Evolutionary conservation across 1,140 invertebrate genomes (phyloP), one percentile per base, ranked within the genome.

Genomic region (Diplogasteroides magnus): DNA sequence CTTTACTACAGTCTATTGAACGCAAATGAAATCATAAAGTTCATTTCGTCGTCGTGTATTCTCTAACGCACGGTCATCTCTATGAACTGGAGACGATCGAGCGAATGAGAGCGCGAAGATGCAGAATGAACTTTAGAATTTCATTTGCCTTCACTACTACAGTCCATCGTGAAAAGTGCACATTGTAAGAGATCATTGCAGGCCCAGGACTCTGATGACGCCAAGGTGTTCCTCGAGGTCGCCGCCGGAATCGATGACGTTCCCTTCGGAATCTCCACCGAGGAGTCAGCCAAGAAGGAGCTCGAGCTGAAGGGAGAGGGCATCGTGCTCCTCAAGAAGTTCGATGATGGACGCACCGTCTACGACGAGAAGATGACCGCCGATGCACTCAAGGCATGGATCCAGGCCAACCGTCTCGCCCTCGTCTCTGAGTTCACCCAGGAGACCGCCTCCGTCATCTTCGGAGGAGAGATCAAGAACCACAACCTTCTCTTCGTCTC

Each of bases 381-480:
- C 71, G 88, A 89, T 60, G 83, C 84, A 37, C 82, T 98, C 61
- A 90, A 90, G 83, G 89, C 89, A 76, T 98, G 97, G 87, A 88
- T 98, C 70, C 85, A 88, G 73, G 85, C 89, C 23, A 90, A 97
- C 80, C 89, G 91, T 69, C 85, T 99, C 79, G 95, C 97, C 62
- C 85, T 95, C 60, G 89, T 98, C 77, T 90, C 97, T 65, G 95
- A 99, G 84, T 99, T 99, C 87, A 97, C 93, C 75, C 94, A 96
- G 77, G 91, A 96, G 84, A 96, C 92, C 32, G 96, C 94, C 2
- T 89, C 91, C 76, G 97, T 97, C 85, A 96, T 99, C 83, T 99
- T 99, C 84, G 92, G 93, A 76, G 96, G 96, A 75, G 91, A 95
- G 68, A 91, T 98, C 83, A 97, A 97, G 86, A 91, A 89, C 74